These are phyloP conservation scores for Coleophora deauratella DNA, from an alignment of 2,888 invertebrate species.

Conservation along the genomic window DNA sequence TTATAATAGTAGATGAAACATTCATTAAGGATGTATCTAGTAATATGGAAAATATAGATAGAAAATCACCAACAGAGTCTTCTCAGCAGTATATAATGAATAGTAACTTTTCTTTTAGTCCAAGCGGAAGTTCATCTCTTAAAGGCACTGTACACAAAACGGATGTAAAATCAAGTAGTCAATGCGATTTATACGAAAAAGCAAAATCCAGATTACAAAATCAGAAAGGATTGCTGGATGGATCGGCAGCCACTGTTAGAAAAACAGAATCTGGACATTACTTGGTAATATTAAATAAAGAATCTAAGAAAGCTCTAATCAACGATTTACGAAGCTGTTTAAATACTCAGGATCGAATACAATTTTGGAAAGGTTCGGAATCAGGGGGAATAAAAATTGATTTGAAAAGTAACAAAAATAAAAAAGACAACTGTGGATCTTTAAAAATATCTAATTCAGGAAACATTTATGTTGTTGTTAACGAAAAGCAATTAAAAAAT, in stretches of 20 bases:
- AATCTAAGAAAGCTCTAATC: constrained; percentile 35
- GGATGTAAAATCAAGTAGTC: constrained; percentile 27
- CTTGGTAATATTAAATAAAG: constrained; percentile 33
- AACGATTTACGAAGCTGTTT: constrained; percentile 36
- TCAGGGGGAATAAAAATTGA: constrained; percentile 35
- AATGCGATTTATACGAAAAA: constrained; percentile 30
- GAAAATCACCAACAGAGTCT: constrained; percentile 12
- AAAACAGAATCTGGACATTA: constrained; percentile 36
- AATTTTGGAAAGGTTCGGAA: constrained; percentile 26
- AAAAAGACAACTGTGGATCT: constrained; percentile 24
- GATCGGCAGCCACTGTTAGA: constrained; percentile 25
- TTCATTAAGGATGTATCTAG: constrained; percentile 17
- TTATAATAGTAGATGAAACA: constrained; percentile 31
- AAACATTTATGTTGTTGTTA: constrained; percentile 35
- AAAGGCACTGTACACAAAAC: too few species aligned
- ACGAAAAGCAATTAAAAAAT: constrained; percentile 23
- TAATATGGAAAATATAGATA: too few species aligned
- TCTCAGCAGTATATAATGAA: not conserved
- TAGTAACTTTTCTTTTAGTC: too few species aligned
- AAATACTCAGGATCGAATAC: constrained; percentile 24
- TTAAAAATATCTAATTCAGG: constrained; percentile 44
- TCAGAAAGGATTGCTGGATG: constrained; percentile 15
- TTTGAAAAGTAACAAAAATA: constrained; percentile 22
- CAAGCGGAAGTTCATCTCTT: too few species aligned
- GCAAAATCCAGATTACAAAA: constrained; percentile 21